These are phyloP conservation scores for Hydractinia echinata DNA, from an alignment of 30 jellyfish, hydroid and myxozoan species.

Conservation along the genomic window DNA sequence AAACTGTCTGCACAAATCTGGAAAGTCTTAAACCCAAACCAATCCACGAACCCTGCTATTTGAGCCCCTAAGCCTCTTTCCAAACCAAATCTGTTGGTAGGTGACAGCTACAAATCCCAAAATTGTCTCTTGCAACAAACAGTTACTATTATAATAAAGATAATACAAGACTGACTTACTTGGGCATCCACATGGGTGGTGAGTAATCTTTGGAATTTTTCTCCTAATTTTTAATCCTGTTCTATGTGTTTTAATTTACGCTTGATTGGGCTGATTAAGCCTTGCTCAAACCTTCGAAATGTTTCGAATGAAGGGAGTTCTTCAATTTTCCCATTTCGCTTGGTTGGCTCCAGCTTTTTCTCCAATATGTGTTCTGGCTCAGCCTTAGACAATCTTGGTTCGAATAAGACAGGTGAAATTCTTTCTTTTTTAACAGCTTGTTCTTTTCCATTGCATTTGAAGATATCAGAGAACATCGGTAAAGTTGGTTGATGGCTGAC, in stretches of 20 bases:
- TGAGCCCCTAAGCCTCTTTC: too few species aligned
- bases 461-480: too few species aligned
- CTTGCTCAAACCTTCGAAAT: background rate
- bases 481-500: too few species aligned
- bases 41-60: too few species aligned
- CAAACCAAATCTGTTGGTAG: too few species aligned
- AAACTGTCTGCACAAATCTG: too few species aligned
- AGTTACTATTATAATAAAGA: too few species aligned
- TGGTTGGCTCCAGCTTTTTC: conserved; percentile 15
- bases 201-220: conserved; percentile 2
- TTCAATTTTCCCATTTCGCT: background rate
- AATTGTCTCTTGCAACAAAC: too few species aligned
- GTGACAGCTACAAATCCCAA: too few species aligned
- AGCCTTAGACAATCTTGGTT: conserved; percentile 17
- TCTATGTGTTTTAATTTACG: background rate
- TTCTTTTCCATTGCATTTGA: too few species aligned
- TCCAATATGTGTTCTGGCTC: conserved; percentile 15
- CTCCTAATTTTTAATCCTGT: background rate
- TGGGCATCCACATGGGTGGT: conserved; percentile 25
- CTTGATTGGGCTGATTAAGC: background rate
- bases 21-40: too few species aligned
- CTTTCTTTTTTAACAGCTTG: background rate
- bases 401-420: conserved; percentile 10
- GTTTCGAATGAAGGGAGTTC: background rate
- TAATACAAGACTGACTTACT: background rate